Evolutionary conservation across 2,888 invertebrate genomes (phyloP).

Genomic region (Malthinus flaveolus): DNA sequence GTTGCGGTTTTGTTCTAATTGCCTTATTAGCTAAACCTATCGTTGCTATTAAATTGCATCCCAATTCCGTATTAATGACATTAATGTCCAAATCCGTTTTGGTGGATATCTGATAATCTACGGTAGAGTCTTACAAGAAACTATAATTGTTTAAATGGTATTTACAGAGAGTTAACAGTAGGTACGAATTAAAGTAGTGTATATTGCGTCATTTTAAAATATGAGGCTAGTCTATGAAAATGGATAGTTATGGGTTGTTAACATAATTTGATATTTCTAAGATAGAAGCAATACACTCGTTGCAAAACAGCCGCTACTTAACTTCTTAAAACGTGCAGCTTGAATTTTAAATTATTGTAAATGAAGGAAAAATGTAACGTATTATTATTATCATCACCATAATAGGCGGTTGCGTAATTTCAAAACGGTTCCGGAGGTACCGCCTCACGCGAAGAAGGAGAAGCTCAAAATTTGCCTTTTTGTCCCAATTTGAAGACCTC

Average conservation of each 20-base stretch:
- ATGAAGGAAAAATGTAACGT: too few species aligned
- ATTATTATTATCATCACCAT: too few species aligned
- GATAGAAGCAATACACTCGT: constrained; percentile 24
- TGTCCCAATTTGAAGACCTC: too few species aligned
- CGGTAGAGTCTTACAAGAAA: too few species aligned
- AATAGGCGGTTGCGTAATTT: too few species aligned
- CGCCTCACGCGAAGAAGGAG: too few species aligned
- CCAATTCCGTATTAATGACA: too few species aligned
- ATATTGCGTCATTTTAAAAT: constrained; percentile 47
- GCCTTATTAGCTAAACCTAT: constrained; percentile 43
- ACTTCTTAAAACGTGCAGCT: constrained; percentile 9
- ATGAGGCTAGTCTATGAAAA: constrained; percentile 44
- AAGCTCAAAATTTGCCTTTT: too few species aligned
- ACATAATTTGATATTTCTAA: constrained; percentile 48
- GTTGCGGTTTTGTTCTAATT: constrained; percentile 44
- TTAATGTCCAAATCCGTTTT: too few species aligned
- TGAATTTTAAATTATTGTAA: neutral
- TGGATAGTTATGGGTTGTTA: constrained; percentile 41
- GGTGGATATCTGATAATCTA: too few species aligned
- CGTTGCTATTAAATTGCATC: too few species aligned
- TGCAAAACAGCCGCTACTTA: constrained; percentile 17
- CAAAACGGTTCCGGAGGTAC: too few species aligned
- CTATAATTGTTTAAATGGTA: constrained; percentile 10
- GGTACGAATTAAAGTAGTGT: constrained; percentile 36
- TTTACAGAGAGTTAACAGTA: constrained; percentile 19